These are phyloP conservation scores for Monomorium pharaonis DNA, from an alignment of 1,140 invertebrate species.

Conservation along the genomic window DNA sequence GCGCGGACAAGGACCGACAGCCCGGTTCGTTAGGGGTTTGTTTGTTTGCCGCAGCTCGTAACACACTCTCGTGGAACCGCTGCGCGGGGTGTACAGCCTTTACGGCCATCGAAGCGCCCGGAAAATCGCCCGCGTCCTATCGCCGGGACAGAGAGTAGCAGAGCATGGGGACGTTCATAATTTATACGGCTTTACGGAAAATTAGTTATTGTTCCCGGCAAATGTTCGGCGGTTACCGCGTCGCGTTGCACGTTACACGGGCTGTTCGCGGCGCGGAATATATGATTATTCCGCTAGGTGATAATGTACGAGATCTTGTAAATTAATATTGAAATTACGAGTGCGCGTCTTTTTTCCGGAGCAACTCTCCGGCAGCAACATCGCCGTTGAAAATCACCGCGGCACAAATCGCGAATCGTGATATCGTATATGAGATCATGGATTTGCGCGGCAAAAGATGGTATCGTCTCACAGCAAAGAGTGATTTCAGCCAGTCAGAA, in stretches of 20 bases:
- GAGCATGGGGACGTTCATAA: conserved; percentile 66
- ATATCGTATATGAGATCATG: background rate
- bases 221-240: conserved; percentile 55
- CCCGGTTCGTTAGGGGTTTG: conserved; percentile 40
- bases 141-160: background rate
- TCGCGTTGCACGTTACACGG: background rate
- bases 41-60: conserved; percentile 40
- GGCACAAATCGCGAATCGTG: background rate
- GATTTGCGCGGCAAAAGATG: background rate
- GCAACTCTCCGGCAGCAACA: background rate
- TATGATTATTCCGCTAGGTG: conserved; percentile 13
- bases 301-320: background rate
- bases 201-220: conserved; percentile 76
- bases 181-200: conserved; percentile 76
- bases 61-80: conserved; percentile 50
- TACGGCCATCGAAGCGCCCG: conserved; percentile 6
- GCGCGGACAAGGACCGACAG: background rate
- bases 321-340: conserved; percentile 8
- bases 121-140: conserved; percentile 3
- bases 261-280: background rate
- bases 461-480: background rate
- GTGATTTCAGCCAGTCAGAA: background rate
- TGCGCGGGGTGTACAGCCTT: conserved; percentile 16
- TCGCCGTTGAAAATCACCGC: background rate
- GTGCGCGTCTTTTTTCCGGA: background rate